phyloP scores from a whole-genome alignment of 2,113 vertebrate genomes.

The Trinectes maculatus region DNA sequence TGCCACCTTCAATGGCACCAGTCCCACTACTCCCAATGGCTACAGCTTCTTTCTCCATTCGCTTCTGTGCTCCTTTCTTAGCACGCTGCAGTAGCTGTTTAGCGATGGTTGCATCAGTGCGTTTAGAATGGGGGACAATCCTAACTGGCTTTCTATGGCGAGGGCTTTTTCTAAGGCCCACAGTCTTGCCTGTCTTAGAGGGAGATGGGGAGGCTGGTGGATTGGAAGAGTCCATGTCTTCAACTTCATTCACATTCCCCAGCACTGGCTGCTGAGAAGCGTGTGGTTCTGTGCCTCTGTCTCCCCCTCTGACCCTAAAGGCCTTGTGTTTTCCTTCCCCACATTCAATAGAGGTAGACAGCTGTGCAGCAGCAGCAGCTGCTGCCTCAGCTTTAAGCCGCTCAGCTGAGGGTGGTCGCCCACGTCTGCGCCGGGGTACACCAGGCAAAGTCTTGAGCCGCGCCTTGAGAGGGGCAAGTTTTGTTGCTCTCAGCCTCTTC shows the following conservation, averaged over 20 bases:
- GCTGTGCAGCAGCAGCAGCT: slow-evolving; percentile 76
- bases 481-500: slow-evolving; percentile 91
- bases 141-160: slow-evolving; percentile 93
- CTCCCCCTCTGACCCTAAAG: slow-evolving; percentile 85
- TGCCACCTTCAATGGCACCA: slow-evolving; percentile 79
- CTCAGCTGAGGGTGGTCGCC: slow-evolving; percentile 92
- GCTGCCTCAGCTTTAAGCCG: slow-evolving; percentile 86
- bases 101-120: slow-evolving; percentile 94
- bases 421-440: slow-evolving; percentile 86
- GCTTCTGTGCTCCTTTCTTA: slow-evolving; percentile 91
- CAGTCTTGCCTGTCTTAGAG: slow-evolving; percentile 79
- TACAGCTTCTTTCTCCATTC: slow-evolving; percentile 90
- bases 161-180: slow-evolving; percentile 91
- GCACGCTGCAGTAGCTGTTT: slow-evolving; percentile 96
- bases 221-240: slow-evolving; percentile 73
- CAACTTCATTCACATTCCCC: slow-evolving; percentile 56
- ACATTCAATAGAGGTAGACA: slow-evolving; percentile 71
- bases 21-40: slow-evolving; percentile 58
- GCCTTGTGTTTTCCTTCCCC: slow-evolving; percentile 87
- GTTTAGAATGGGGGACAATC: slow-evolving; percentile 94
- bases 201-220: slow-evolving; percentile 76
- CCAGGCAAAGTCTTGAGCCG: slow-evolving; percentile 91
- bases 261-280: slow-evolving; percentile 62
- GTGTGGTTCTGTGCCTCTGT: slow-evolving; percentile 79
- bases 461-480: slow-evolving; percentile 92